Evolutionary conservation across 2,888 invertebrate genomes (phyloP), one percentile per base, ranked within the genome.

Genomic region (Spilarctia lutea): DNA sequence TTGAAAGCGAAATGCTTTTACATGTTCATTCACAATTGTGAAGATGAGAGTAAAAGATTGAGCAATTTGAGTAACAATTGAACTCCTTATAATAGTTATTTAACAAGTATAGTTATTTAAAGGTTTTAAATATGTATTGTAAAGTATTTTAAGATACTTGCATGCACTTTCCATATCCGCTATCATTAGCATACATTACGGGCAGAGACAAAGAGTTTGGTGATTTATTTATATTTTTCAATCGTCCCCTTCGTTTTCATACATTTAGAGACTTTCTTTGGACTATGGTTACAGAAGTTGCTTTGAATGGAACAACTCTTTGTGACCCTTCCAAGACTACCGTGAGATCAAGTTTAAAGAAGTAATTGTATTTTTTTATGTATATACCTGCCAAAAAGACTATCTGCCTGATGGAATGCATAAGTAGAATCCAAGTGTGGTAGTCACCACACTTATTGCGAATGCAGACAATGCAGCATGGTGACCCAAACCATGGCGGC

Each of bases 1-100:
- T 88, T 87, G 87, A 89, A 88, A 91, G 89, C 85, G 90, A 87
- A 89, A 89, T 89, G 85, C 86, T 86, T 88, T 85, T 83, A 84
- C 79, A 85, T 83, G 83, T 86, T 86, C 85, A 87, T 85, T 86
- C 83, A 81, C 82, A 76, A 83, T 85, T 81, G 71, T 78, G 78
- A 81, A 84, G 86, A 87, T 74, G 84, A 81, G 82, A 86, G 82
- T 86, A 79, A 78, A 80, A 86, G 84, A 86, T 86, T 81, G 76
- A 83, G 82, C 86, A 86, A 86, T 87, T 86, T 83, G 76, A 82
- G 80, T 82, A 84, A 87, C 85, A 85, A 87, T 84, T 84, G 85
- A 78, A 83, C 75, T 75, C 78, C 73, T 77, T 81, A 83, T 77
- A 85, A 76, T 80, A 75, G 70, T 77, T 80, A 83, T 81, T 84